Evolutionary conservation across 1,140 invertebrate genomes (phyloP), one percentile per base, ranked within the genome.

Genomic region (Aporrectodea caliginosa): DNA sequence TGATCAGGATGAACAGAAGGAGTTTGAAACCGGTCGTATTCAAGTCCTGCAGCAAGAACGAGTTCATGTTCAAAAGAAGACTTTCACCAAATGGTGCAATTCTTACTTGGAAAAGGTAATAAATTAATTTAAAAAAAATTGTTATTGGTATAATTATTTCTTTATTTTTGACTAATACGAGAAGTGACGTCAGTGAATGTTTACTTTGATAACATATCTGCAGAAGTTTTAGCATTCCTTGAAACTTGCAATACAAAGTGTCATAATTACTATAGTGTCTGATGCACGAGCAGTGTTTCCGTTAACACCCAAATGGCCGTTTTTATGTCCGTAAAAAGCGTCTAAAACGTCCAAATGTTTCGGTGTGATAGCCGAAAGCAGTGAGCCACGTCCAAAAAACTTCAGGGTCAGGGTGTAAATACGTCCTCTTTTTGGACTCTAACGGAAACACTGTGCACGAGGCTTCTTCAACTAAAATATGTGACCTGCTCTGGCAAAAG

Each of bases 61-160:
- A 81, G 90, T 98, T 78, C 93, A 97, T 88, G 98, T 99, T 84
- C 98, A 99, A 90, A 99, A 99, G 91, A 99, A 99, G 89, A 99
- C 98, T 6, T 99, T 99, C 89, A 99, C 98, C 84, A 99, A 99
- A 96, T 99, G 97, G 98, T 96, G 98, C 92, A 99, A 99, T 90
- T 97, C 95, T 0, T 99, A 98, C 89, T 90, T 99, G 81, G 92
- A 95, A 86, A 98, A 97, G 92, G 95, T 96, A 88, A 88, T 84
- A 84, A 75, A 77, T n/a, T n/a, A n/a, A n/a, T n/a, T n/a, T n/a
- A n/a, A n/a, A n/a, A n/a, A n/a, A n/a, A n/a, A n/a, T n/a, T n/a
- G n/a, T n/a, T n/a, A n/a, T n/a, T n/a, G n/a, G n/a, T n/a, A n/a
- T n/a, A n/a, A 22, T 22, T 58, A 22, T 12, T 58, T 58, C 43